Percentiles rank a stretch among this genome's conserved stretches.
Evolutionary conservation across 2,888 invertebrate genomes (phyloP).

Genomic region (Pemphredon lugubris): DNA sequence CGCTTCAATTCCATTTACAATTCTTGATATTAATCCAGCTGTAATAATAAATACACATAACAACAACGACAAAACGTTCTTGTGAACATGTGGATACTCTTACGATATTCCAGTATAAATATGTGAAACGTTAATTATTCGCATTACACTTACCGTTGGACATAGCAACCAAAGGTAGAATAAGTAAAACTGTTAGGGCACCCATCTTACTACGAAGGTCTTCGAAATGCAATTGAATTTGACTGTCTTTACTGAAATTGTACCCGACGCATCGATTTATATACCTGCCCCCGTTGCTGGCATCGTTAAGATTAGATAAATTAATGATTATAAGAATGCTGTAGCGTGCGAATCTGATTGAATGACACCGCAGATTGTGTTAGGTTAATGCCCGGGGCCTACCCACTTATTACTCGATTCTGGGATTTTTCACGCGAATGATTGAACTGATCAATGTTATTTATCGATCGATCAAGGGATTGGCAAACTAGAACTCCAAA

Average conservation of each 20-base stretch:
- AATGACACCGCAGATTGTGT: no score
- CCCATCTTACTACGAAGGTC: constrained; percentile 4
- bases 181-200: neutral
- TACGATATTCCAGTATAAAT: no score
- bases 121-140: neutral
- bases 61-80: no score
- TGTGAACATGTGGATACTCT: no score
- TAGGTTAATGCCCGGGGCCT: no score
- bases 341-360: neutral
- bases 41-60: neutral
- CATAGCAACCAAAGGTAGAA: constrained; percentile 6
- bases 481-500: no score
- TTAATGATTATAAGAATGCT: neutral
- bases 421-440: no score
- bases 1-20: constrained; percentile 64
- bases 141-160: constrained; percentile 19
- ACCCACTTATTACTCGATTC: no score
- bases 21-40: constrained; percentile 9
- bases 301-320: constrained; percentile 32
- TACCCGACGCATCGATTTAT: neutral
- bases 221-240: neutral
- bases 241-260: neutral
- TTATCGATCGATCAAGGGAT: no score
- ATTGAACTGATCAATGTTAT: no score
- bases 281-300: neutral